A percentile compares a stretch with the other conserved stretches of the same genome.
These are phyloP conservation scores for Lytechinus variegatus DNA, from an alignment of 35 echinoderm and acorn worm genomes.

Conservation along the genomic window DNA sequence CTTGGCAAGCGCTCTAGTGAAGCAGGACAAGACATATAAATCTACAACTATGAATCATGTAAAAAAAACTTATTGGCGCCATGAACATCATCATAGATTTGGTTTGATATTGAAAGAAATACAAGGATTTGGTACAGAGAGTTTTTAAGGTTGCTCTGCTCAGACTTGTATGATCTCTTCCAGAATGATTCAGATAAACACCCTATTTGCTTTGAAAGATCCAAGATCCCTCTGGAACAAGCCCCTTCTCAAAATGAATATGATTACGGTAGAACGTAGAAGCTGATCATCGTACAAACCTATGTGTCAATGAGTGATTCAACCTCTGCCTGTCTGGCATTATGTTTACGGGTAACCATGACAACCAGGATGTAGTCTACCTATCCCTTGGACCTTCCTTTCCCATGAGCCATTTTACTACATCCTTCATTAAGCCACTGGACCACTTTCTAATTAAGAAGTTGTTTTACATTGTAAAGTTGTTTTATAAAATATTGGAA, in stretches of 20 bases:
- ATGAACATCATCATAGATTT: background rate
- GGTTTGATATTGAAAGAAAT: background rate
- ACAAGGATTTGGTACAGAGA: background rate
- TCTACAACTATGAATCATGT: background rate
- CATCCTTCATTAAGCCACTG: background rate
- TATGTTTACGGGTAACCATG: constrained; percentile 1
- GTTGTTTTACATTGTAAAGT: background rate
- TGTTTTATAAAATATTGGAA: background rate
- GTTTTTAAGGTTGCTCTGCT: background rate
- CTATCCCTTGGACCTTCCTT: constrained; percentile 1
- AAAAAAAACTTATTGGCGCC: background rate
- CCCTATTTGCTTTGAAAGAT: background rate
- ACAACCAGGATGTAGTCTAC: background rate
- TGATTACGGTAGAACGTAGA: background rate
- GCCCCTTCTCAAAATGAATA: background rate
- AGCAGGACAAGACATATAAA: background rate
- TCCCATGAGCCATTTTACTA: background rate
- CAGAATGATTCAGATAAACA: background rate
- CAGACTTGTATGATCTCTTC: background rate
- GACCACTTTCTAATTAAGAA: background rate
- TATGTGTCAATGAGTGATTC: background rate
- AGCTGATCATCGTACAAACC: background rate
- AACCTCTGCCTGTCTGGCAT: background rate
- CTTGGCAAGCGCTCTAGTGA: background rate
- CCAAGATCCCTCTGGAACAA: background rate